Conservation (phyloP, 2,888 invertebrate genomes). For the Cacoxenus indagator region DNA sequence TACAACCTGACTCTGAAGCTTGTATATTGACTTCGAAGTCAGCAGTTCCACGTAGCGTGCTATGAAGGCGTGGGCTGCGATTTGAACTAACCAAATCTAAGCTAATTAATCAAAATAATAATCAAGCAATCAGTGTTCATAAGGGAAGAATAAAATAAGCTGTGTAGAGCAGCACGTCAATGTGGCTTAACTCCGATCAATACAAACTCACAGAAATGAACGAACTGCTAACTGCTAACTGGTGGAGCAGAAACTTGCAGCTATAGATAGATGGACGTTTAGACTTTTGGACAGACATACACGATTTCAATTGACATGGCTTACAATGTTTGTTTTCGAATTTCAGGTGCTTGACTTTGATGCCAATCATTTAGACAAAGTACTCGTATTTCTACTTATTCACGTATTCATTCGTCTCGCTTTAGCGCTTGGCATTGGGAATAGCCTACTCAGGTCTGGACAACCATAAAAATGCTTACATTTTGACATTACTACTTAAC, state of each 20-base stretch:
- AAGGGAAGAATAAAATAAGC: conserved; percentile 13
- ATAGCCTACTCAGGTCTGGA: not conserved
- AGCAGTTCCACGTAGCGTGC: not conserved
- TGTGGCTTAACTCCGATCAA: conserved; percentile 5
- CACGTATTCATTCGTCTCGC: conserved; percentile 46
- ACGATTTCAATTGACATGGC: conserved; percentile 64
- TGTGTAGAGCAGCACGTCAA: not conserved
- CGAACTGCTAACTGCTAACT: too few relatives aligned
- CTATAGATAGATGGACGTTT: not conserved
- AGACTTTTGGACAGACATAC: conserved; percentile 27
- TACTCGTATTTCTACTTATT: conserved; percentile 54
- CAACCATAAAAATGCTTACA: conserved; percentile 5
- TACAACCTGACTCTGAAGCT: too few relatives aligned
- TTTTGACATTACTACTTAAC: conserved; percentile 21
- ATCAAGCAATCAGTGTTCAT: conserved; percentile 65
- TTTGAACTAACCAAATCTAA: conserved; percentile 64
- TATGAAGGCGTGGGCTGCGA: conserved; percentile 56
- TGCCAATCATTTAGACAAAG: conserved; percentile 56
- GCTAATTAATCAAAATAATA: conserved; percentile 69
- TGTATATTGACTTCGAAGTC: too few relatives aligned
- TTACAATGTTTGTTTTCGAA: conserved; percentile 57
- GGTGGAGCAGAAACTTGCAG: not conserved
- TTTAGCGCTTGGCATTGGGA: not conserved
- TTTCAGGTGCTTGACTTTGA: conserved; percentile 63
- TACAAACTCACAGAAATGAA: not conserved